These are phyloP conservation scores for Cephalopachus bancanus DNA, from an alignment of 2,797 vertebrate genomes.

Conservation along the genomic window DNA sequence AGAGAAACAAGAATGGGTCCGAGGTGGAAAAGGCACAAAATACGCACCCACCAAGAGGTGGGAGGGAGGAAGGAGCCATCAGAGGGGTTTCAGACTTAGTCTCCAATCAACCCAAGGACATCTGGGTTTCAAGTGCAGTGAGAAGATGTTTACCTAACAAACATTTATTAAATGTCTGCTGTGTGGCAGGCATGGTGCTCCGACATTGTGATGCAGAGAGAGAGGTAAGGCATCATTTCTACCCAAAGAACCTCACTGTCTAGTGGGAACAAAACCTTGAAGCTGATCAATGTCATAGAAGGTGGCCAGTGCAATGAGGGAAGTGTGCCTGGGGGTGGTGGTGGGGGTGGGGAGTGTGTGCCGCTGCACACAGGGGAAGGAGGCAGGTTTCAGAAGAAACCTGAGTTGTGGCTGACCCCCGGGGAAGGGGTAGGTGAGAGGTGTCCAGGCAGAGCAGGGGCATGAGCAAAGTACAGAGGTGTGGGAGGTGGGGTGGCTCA, in stretches of 20 bases:
- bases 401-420: neutral
- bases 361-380: neutral
- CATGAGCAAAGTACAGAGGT: neutral
- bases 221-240: neutral
- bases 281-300: neutral
- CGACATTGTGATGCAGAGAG: neutral
- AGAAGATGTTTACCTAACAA: conserved; percentile 56
- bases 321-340: neutral
- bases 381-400: neutral
- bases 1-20: neutral
- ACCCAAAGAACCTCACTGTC: neutral
- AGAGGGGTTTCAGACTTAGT: neutral
- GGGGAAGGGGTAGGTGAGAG: neutral
- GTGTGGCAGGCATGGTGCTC: neutral
- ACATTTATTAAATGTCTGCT: conserved; percentile 59
- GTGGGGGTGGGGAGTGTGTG: neutral
- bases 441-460: neutral
- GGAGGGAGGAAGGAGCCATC: neutral
- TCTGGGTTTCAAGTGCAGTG: neutral
- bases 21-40: conserved; percentile 5
- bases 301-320: neutral
- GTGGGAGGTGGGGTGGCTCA: neutral
- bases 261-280: neutral
- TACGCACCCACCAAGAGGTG: neutral
- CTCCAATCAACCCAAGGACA: neutral